phyloP scores from a whole-genome alignment of 2,113 vertebrate species.

The Cromileptes altivelis region DNA sequence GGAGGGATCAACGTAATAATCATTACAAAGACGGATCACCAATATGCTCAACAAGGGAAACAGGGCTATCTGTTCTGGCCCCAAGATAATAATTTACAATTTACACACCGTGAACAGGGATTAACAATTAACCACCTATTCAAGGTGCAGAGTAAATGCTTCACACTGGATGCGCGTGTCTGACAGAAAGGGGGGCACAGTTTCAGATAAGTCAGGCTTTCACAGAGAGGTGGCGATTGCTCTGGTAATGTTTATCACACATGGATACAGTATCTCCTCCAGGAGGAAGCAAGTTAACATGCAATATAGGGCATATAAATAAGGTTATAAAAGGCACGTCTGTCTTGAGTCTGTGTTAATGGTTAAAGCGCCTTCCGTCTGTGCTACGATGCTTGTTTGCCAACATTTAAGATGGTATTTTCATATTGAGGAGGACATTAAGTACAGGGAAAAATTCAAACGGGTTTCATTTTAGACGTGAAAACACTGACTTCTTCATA shows the following conservation, averaged over 20 bases:
- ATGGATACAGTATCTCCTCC: neutral
- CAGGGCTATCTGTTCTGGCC: conserved; percentile 1
- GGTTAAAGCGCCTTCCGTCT: neutral
- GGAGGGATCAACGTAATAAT: conserved; percentile 16
- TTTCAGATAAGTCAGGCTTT: conserved; percentile 17
- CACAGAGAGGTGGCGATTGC: neutral
- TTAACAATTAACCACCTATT: conserved; percentile 73
- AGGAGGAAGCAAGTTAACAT: neutral
- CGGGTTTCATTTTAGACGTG: neutral
- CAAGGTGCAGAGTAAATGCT: conserved; percentile 24
- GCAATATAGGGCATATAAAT: neutral
- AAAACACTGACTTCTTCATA: neutral
- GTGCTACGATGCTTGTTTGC: neutral
- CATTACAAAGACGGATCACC: conserved; percentile 7
- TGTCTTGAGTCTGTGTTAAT: neutral
- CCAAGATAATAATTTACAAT: conserved; percentile 67
- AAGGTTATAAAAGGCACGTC: neutral
- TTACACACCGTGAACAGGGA: conserved; percentile 40
- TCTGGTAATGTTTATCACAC: conserved; percentile 14
- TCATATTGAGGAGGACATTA: neutral
- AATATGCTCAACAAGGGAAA: neutral
- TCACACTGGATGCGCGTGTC: neutral
- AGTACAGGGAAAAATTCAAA: neutral
- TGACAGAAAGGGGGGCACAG: neutral
- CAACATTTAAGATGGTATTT: neutral